phyloP scores from a whole-genome alignment of 2,113 vertebrate species.

The Mesembrinibis cayennensis region DNA sequence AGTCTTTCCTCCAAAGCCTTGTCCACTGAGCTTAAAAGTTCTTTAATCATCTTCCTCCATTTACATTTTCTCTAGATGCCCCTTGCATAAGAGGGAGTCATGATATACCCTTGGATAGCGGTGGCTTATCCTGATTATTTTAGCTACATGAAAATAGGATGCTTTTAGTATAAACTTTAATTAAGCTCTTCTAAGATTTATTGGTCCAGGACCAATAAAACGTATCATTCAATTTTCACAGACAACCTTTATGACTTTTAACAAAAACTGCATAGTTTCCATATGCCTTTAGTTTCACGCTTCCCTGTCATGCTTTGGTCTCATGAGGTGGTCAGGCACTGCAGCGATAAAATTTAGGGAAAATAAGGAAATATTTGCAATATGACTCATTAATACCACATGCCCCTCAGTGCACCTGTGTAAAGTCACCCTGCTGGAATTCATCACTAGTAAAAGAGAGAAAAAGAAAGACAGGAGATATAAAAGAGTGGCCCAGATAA shows the following conservation, averaged over 20 bases:
- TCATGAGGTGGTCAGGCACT: not conserved
- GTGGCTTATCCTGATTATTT: not conserved
- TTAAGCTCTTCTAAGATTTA: not conserved
- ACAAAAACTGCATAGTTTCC: not conserved
- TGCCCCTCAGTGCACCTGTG: not conserved
- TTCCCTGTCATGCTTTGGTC: not conserved
- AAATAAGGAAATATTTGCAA: not conserved
- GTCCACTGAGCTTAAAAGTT: not conserved
- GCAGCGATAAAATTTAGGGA: not conserved
- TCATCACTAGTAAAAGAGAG: not conserved
- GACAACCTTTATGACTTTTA: not conserved
- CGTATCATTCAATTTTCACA: not conserved
- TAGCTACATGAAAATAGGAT: not conserved
- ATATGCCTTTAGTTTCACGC: not conserved
- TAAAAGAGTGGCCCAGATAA: not conserved
- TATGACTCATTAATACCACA: not conserved
- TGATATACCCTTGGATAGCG: not conserved
- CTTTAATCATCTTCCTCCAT: not conserved
- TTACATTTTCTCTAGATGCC: not conserved
- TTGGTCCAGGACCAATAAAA: not conserved
- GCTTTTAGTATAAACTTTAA: not conserved
- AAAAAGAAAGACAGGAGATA: not conserved
- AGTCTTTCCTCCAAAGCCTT: not conserved
- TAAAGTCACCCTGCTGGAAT: conserved; percentile 1
- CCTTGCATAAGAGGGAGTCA: not conserved